Conservation (phyloP, 2,888 invertebrate species). For the Lymantria monacha region DNA sequence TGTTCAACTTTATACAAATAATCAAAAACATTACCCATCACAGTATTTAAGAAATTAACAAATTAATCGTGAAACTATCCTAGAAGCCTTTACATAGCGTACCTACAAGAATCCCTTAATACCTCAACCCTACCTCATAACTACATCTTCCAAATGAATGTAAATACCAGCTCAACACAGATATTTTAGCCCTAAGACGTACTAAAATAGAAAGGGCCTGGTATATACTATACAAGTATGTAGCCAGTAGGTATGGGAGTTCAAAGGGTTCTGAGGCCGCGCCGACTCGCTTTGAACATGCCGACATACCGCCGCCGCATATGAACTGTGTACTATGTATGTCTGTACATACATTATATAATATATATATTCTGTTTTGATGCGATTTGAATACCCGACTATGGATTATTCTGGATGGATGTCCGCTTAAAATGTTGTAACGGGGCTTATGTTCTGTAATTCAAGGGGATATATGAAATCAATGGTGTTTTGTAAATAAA, state of each 20-base stretch:
- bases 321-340: conserved; percentile 18
- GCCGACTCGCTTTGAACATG: conserved; percentile 55
- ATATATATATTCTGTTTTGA: conserved; percentile 22
- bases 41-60: no score
- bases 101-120: no score
- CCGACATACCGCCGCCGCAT: conserved; percentile 41
- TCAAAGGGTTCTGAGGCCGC: conserved; percentile 58
- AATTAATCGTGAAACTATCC: no score
- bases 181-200: conserved; percentile 53
- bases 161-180: conserved; percentile 33
- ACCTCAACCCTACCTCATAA: no score
- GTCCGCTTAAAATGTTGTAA: neutral
- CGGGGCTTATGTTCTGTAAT: neutral
- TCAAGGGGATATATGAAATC: neutral
- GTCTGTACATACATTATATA: conserved; percentile 10
- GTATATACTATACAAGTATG: conserved; percentile 43
- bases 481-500: neutral
- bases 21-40: no score
- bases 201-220: conserved; percentile 64
- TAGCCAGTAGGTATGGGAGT: conserved; percentile 44
- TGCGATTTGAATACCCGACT: conserved; percentile 27
- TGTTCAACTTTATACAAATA: no score
- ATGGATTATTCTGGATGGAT: conserved; percentile 13
- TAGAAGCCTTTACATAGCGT: no score
- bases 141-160: conserved; percentile 23